These are phyloP conservation scores for Eumaeus atala DNA, from an alignment of 1,140 invertebrate genomes.

Conservation along the genomic window DNA sequence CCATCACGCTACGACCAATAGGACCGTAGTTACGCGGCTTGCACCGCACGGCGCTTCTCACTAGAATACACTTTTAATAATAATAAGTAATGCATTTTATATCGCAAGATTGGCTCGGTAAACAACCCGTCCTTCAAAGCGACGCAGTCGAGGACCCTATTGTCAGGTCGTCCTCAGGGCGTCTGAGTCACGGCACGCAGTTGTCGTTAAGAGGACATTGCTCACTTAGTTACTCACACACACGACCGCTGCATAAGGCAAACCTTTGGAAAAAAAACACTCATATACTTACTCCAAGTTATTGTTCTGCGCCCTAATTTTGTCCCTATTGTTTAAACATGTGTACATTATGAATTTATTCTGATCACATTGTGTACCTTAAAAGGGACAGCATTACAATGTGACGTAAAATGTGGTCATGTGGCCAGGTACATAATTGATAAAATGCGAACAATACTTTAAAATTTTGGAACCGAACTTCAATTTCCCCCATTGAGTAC, in stretches of 20 bases:
- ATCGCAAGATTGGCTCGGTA: slow-evolving; percentile 39
- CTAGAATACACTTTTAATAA: too few relatives aligned
- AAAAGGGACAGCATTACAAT: slow-evolving; percentile 20
- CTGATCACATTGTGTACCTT: slow-evolving; percentile 32
- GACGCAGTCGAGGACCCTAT: slow-evolving; percentile 67
- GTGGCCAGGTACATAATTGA: background rate
- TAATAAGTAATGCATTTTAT: slow-evolving; percentile 26
- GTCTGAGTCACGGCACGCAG: slow-evolving; percentile 61
- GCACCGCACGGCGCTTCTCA: too few relatives aligned
- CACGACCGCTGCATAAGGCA: slow-evolving; percentile 37
- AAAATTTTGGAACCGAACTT: background rate
- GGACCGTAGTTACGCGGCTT: too few relatives aligned
- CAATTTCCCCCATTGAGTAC: slow-evolving; percentile 1
- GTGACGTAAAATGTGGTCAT: background rate
- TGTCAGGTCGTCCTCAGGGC: slow-evolving; percentile 65
- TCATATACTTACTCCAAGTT: slow-evolving; percentile 43
- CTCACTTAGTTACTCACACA: slow-evolving; percentile 59
- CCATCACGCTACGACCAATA: too few relatives aligned
- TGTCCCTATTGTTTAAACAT: slow-evolving; percentile 48
- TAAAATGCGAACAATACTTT: too few relatives aligned
- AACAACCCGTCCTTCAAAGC: slow-evolving; percentile 60
- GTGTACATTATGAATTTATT: slow-evolving; percentile 43
- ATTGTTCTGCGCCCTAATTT: slow-evolving; percentile 61
- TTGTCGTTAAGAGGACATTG: slow-evolving; percentile 69
- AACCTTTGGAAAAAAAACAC: slow-evolving; percentile 45